Conservation (phyloP, 1,140 invertebrate species). For the Heliothis virescens region DNA sequence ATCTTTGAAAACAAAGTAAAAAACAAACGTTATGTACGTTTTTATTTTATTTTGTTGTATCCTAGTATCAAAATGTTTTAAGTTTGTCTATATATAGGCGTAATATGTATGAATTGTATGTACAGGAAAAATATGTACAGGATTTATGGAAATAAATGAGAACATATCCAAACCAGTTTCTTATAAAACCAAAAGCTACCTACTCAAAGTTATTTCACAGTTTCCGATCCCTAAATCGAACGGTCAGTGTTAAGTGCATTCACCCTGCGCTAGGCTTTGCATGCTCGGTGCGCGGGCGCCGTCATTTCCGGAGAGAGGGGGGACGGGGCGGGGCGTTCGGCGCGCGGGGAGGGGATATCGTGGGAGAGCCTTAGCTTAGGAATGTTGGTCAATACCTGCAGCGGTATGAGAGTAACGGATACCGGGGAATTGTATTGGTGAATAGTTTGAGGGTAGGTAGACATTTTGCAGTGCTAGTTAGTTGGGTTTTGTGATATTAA, state of each 20-base stretch:
- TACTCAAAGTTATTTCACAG: slow-evolving; percentile 5
- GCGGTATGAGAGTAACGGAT: slow-evolving; percentile 54
- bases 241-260: slow-evolving; percentile 60
- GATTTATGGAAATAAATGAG: not conserved
- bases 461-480: not conserved
- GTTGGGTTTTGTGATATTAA: not conserved
- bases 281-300: slow-evolving; percentile 64
- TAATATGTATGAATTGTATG: no score
- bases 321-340: slow-evolving; percentile 45
- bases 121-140: no score
- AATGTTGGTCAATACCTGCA: slow-evolving; percentile 69
- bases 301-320: slow-evolving; percentile 66
- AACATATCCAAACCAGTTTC: not conserved
- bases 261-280: slow-evolving; percentile 68
- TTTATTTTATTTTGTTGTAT: no score
- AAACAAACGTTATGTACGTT: no score
- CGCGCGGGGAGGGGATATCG: slow-evolving; percentile 50
- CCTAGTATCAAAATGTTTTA: no score
- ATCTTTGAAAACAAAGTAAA: no score
- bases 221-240: slow-evolving; percentile 36
- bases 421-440: slow-evolving; percentile 8
- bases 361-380: slow-evolving; percentile 66
- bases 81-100: no score
- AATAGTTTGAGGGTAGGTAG: slow-evolving; percentile 5
- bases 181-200: not conserved